phyloP scores from a whole-genome alignment of 2,113 vertebrate species.

The Nycticebus coucang region DNA sequence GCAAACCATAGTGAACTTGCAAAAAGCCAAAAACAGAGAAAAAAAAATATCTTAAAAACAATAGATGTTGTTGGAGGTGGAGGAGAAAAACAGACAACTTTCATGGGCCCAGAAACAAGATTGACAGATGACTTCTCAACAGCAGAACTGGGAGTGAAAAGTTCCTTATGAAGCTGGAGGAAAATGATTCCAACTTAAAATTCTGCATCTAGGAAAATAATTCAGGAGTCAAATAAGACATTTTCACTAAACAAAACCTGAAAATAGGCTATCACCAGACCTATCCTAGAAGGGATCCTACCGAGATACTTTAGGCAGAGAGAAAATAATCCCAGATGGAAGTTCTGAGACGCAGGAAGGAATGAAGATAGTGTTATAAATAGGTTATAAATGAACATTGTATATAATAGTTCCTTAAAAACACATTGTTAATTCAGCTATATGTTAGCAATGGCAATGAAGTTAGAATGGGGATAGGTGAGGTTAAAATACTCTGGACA shows the following conservation, averaged over 20 bases:
- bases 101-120: not conserved
- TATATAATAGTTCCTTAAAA: not conserved
- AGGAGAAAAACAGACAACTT: not conserved
- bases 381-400: not conserved
- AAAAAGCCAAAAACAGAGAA: not conserved
- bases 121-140: not conserved
- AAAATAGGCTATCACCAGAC: not conserved
- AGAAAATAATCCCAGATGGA: not conserved
- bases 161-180: not conserved
- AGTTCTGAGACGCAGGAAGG: not conserved
- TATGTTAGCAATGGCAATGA: not conserved
- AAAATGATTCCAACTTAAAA: not conserved
- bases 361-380: not conserved
- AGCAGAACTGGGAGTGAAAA: not conserved
- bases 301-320: not conserved
- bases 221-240: not conserved
- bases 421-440: not conserved
- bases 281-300: not conserved
- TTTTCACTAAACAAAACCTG: not conserved
- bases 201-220: not conserved
- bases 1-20: not conserved
- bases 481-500: not conserved
- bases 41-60: not conserved
- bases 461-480: not conserved
- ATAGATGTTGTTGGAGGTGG: fast-evolving